These are phyloP conservation scores for Hermaeophaga mercurialis DNA, from an alignment of 2,888 invertebrate species.

Conservation along the genomic window DNA sequence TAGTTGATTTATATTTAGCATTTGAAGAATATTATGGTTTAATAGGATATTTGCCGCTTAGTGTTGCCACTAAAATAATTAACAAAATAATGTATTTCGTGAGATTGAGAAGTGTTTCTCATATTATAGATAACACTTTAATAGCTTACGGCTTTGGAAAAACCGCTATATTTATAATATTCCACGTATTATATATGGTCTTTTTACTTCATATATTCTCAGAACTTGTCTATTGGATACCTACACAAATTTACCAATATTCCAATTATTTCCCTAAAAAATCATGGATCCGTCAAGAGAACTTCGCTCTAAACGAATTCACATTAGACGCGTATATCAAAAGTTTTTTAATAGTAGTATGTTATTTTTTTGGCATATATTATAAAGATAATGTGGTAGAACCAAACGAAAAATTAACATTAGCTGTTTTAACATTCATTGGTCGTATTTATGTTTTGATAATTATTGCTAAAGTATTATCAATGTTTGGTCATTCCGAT, in stretches of 20 bases:
- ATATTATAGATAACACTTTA: neutral
- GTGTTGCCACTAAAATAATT: neutral
- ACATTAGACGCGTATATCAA: neutral
- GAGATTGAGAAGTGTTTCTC: neutral
- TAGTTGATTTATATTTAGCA: slow-evolving; percentile 18
- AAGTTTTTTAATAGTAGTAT: slow-evolving; percentile 5
- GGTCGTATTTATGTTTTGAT: slow-evolving; percentile 46
- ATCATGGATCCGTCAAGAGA: slow-evolving; percentile 4
- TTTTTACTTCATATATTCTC: neutral
- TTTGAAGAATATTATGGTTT: neutral
- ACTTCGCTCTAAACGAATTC: neutral
- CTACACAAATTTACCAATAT: neutral
- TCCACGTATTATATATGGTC: neutral
- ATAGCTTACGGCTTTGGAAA: neutral
- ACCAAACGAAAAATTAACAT: slow-evolving; percentile 37
- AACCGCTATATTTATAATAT: neutral
- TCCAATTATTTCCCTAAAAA: neutral
- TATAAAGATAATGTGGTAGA: neutral
- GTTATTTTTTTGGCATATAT: slow-evolving; percentile 19
- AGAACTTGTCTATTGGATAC: slow-evolving; percentile 8
- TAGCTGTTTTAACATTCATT: slow-evolving; percentile 38
- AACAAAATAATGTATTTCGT: neutral
- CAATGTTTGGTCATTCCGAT: slow-evolving; percentile 44
- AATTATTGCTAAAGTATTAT: slow-evolving; percentile 43
- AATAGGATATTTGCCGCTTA: neutral